Percentiles rank a stretch among this genome's conserved stretches.
phyloP scores from a whole-genome alignment of 2,797 vertebrate species.

The Hybognathus amarus region DNA sequence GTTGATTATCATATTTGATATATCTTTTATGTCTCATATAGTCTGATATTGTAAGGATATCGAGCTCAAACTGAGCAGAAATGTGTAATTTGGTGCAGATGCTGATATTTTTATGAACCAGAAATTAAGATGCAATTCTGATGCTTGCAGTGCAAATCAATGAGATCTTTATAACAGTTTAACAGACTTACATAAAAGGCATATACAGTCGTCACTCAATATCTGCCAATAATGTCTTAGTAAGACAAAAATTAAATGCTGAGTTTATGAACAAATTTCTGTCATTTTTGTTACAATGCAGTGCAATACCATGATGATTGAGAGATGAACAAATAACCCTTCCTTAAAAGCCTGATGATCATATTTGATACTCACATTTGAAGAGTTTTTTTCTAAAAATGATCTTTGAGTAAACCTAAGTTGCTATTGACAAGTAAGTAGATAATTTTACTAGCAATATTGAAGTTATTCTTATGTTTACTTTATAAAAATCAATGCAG shows the following conservation, averaged over 20 bases:
- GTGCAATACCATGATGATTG: too few species aligned
- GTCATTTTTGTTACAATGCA: neutral
- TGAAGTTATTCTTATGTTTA: neutral
- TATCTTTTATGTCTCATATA: neutral
- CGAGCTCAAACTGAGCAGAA: neutral
- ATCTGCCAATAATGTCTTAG: neutral
- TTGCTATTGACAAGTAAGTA: neutral
- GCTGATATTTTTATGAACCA: neutral
- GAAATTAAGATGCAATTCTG: neutral
- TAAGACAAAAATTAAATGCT: neutral
- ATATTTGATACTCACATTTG: neutral
- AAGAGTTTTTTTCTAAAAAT: neutral
- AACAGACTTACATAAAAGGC: neutral
- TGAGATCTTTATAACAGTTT: neutral
- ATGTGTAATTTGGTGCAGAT: neutral
- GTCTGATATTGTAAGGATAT: neutral
- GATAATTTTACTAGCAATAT: neutral
- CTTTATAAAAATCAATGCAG: neutral
- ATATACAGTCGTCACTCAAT: neutral
- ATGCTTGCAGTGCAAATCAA: neutral
- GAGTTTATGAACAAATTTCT: neutral
- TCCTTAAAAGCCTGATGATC: neutral
- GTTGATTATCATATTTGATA: neutral
- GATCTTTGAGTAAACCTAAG: neutral
- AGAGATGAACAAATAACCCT: neutral